Base-by-base conservation (phyloP, 2,113 vertebrate genomes). In the Actenoides lindsayi region DNA sequence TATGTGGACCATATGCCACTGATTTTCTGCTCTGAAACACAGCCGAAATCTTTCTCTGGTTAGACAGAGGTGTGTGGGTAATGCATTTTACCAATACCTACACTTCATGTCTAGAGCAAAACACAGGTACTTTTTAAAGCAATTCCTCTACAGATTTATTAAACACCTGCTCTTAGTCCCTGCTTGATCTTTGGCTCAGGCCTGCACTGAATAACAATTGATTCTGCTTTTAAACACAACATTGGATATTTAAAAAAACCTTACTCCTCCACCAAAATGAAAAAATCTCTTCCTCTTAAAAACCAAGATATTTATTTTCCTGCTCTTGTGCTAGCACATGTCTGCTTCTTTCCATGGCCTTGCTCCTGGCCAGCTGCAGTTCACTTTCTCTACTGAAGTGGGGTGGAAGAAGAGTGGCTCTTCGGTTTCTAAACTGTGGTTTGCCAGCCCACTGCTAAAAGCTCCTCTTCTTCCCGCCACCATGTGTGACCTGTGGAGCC, bases 311-410 rank as follows among this genome's bases (percentile, higher is more conserved):
- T 75, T 96, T 92, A 19, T 88, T 88, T 46, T 74, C 59, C 63
- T 44, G n/a, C 33, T 86, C 24, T 51, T 71, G 23, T 44, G 31
- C 0, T 0, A 93, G 73, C 56, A 68, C 0, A 0, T 11, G 35
- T 48, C 63, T 73, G 41, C 51, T 91, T 79, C 70, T 57, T 80
- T 62, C 48, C 31, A 4, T 4, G 35, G 42, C 57, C 74, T 93
- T 63, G 4, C 44, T 74, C 69, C 37, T 79, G 71, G 50, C 59
- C 71, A 80, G 81, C 46, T 44, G 59, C 35, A 31, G 15, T 41
- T 91, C 54, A 69, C 67, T 85, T 89, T 88, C 71, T 70, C 68
- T 90, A n/a, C 76, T 54, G 89, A 41, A 83, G 16, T 15, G 37
- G 41, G 46, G 31, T 77, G 73, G 42, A 70, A 41, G 63, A 78